Conservation (phyloP, 2,113 vertebrate species). For the Actenoides hombroni region DNA sequence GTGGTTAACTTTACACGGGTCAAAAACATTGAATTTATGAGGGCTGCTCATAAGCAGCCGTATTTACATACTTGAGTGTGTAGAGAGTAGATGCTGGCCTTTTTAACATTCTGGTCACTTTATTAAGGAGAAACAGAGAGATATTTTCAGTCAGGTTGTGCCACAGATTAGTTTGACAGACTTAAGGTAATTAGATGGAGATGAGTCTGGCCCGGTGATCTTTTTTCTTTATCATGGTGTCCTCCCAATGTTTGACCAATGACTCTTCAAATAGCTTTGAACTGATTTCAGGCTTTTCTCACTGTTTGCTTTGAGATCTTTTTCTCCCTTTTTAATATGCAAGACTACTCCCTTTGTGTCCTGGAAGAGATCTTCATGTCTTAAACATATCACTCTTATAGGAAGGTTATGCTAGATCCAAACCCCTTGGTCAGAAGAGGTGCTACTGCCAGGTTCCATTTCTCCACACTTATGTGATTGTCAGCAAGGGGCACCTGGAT, state of each 20-base stretch:
- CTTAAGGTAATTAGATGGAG: neutral
- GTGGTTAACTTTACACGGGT: neutral
- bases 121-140: neutral
- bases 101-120: neutral
- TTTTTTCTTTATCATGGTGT: neutral
- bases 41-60: neutral
- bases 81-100: neutral
- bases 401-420: neutral
- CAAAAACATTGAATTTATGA: neutral
- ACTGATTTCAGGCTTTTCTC: neutral
- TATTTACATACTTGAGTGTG: neutral
- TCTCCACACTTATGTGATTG: accelerated
- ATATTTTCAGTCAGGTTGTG: neutral
- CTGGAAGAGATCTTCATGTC: neutral
- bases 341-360: neutral
- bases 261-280: neutral
- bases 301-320: neutral
- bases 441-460: neutral
- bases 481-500: neutral
- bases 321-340: neutral
- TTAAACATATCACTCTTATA: neutral
- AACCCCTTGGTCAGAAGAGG: neutral
- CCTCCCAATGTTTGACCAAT: neutral
- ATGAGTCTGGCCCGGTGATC: neutral
- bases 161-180: neutral